A percentile compares a stretch with the other conserved stretches of the same genome.
Evolutionary conservation across 92 coral and sea anemone genomes (phyloP).

Genomic region (Epizoanthus ramosus): DNA sequence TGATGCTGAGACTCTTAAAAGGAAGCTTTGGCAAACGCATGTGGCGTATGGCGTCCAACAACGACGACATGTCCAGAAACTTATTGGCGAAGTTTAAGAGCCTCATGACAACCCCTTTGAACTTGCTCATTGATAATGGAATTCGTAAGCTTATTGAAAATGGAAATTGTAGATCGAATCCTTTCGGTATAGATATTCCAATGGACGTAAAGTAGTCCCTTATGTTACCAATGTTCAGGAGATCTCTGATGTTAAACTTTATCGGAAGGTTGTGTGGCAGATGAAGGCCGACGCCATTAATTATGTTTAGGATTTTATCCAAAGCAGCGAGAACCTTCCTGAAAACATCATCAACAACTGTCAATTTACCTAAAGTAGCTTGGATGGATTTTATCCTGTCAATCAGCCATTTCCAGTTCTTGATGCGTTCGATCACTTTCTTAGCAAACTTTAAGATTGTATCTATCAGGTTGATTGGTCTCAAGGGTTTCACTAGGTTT

Average conservation of each 20-base stretch:
- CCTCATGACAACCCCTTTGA: conserved; percentile 57
- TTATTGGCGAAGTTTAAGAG: conserved; percentile 75
- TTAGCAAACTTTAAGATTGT: conserved; percentile 71
- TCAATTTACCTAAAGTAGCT: conserved; percentile 65
- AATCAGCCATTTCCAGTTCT: conserved; percentile 88
- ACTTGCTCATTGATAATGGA: conserved; percentile 77
- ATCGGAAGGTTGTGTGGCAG: conserved; percentile 86
- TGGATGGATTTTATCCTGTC: conserved; percentile 74
- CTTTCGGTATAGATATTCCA: conserved; percentile 68
- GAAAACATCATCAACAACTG: conserved; percentile 80
- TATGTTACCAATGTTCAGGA: conserved; percentile 70
- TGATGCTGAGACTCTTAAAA: conserved; percentile 55
- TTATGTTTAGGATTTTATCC: conserved; percentile 69
- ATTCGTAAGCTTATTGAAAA: conserved; percentile 77
- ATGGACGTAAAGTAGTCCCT: conserved; percentile 74
- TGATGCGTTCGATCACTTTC: conserved; percentile 59
- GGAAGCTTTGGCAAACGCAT: conserved; percentile 66
- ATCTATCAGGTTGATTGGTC: conserved; percentile 71
- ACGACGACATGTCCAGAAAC: conserved; percentile 75
- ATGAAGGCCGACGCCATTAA: conserved; percentile 62
- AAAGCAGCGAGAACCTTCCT: conserved; percentile 74
- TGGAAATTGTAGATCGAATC: conserved; percentile 79
- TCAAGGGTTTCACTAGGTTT: conserved; percentile 76
- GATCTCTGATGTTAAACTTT: conserved; percentile 72
- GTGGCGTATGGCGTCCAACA: conserved; percentile 66